Evolutionary conservation across 1,140 invertebrate species (phyloP).

Genomic region (roundworm (Caenorhabditis elegans)): DNA sequence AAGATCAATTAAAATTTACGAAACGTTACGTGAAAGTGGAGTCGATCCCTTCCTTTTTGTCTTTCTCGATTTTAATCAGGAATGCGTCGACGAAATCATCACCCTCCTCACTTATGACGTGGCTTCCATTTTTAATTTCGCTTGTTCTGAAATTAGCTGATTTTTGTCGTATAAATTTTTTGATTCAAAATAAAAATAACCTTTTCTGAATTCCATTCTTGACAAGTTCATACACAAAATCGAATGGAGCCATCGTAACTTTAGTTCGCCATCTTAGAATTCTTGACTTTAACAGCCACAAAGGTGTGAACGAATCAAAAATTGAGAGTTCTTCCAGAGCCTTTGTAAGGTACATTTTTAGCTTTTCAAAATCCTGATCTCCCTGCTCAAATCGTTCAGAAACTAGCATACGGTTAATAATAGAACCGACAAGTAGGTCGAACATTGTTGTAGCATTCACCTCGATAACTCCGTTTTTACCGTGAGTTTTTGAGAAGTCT

Average conservation of each 20-base stretch:
- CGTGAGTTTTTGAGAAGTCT: constrained; percentile 8
- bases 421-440: neutral
- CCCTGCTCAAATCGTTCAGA: constrained; percentile 21
- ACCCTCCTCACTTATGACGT: constrained; percentile 29
- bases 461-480: neutral
- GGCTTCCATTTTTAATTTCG: constrained; percentile 9
- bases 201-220: neutral
- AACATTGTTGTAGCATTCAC: neutral
- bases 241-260: neutral
- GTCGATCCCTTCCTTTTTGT: neutral
- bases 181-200: neutral
- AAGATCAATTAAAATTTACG: neutral
- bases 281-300: neutral
- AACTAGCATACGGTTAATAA: constrained; percentile 16
- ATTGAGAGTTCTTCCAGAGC: neutral
- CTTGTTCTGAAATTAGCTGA: neutral
- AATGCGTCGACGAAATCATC: constrained; percentile 46
- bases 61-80: constrained; percentile 39
- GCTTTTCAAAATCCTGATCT: neutral
- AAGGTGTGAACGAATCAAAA: neutral
- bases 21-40: neutral
- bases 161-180: neutral
- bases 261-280: neutral
- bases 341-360: neutral
- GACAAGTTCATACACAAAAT: neutral